Conservation (phyloP, 2,888 invertebrate genomes). For the Caenorhabditis plicata region DNA sequence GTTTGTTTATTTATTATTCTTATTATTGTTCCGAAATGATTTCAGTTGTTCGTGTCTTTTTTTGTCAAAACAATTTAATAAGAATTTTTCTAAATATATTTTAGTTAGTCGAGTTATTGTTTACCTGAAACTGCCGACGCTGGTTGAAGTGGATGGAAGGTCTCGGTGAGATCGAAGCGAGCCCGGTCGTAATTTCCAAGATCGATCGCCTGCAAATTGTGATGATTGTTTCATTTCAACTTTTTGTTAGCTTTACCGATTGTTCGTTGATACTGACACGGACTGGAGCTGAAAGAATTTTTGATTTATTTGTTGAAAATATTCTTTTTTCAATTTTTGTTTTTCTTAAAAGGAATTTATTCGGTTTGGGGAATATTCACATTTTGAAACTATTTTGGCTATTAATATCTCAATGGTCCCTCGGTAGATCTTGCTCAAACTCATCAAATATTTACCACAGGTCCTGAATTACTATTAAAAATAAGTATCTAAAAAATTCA, state of each 20-base stretch:
- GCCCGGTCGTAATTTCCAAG: constrained; percentile 44
- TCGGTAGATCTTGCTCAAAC: too few species aligned
- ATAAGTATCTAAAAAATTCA: too few species aligned
- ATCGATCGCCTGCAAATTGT: constrained; percentile 37
- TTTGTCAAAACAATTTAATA: neutral
- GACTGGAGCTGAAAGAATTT: constrained; percentile 17
- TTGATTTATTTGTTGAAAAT: neutral
- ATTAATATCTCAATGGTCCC: too few species aligned
- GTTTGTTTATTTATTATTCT: too few species aligned
- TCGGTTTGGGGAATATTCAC: too few species aligned
- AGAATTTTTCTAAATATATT: neutral
- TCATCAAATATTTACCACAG: too few species aligned
- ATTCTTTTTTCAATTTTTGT: neutral
- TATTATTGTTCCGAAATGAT: too few species aligned
- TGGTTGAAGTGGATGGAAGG: constrained; percentile 43
- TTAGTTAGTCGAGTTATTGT: neutral
- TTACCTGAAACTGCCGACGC: constrained; percentile 40
- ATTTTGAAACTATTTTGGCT: too few species aligned
- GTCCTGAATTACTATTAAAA: too few species aligned
- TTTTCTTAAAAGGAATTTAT: too few species aligned
- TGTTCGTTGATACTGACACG: constrained; percentile 29
- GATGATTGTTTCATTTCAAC: neutral
- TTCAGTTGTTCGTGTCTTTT: too few species aligned
- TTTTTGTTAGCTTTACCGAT: constrained; percentile 11
- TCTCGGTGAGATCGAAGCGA: constrained; percentile 41